A percentile compares a stretch with the other conserved stretches of the same genome.
Conservation (phyloP, 2,797 vertebrate genomes). For the Gorsachius magnificus region DNA sequence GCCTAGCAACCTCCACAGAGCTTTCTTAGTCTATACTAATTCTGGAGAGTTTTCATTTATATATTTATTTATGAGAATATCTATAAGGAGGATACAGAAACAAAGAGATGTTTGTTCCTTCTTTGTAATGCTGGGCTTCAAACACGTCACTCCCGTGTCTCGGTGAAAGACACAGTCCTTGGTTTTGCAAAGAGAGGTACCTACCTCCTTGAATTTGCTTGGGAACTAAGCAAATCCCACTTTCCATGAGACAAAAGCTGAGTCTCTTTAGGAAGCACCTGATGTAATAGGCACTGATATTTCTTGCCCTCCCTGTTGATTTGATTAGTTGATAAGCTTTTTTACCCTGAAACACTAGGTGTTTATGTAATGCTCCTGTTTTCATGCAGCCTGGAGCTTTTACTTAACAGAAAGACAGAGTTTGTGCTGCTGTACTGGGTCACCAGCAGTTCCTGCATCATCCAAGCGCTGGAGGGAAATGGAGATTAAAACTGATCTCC, state of each 20-base stretch:
- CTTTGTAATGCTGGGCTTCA: neutral
- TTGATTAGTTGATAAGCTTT: neutral
- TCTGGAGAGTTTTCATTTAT: conserved; percentile 49
- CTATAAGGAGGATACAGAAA: conserved; percentile 15
- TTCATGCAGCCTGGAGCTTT: neutral
- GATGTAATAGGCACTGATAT: neutral
- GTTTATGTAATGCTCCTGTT: neutral
- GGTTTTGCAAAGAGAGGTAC: neutral
- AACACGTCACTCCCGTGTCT: neutral
- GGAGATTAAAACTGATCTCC: neutral
- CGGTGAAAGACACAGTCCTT: neutral
- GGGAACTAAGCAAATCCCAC: neutral
- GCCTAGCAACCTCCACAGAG: conserved; percentile 73
- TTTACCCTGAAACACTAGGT: neutral
- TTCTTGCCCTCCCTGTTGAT: neutral
- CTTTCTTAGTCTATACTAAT: conserved; percentile 66
- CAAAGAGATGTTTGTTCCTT: conserved; percentile 20
- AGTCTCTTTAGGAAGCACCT: neutral
- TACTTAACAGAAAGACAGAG: neutral
- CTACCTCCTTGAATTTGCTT: neutral
- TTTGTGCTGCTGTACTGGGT: neutral
- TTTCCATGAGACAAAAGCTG: neutral
- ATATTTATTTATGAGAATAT: conserved; percentile 35
- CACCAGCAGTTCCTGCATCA: neutral
- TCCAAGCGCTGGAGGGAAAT: neutral